A percentile compares a stretch with the other conserved stretches of the same genome.
Evolutionary conservation across 2,888 invertebrate species (phyloP).

Genomic region (Drosophila flavopinicola): DNA sequence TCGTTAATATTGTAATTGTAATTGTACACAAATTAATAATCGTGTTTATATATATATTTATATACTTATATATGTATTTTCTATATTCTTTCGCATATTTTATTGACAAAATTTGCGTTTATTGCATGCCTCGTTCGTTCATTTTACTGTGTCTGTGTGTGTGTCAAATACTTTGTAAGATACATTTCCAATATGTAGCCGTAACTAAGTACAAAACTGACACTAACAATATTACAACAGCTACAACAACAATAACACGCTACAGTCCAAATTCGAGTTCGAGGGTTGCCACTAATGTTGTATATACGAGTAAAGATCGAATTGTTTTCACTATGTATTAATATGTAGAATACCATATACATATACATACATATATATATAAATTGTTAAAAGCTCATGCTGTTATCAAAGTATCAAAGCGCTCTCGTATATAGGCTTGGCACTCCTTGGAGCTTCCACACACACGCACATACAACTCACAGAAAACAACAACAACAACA

Average conservation of each 20-base stretch:
- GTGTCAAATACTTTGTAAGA: slow-evolving; percentile 82
- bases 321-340: too few species aligned
- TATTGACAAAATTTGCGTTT: slow-evolving; percentile 66
- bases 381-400: too few species aligned
- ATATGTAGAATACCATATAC: too few species aligned
- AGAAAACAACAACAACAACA: slow-evolving; percentile 15
- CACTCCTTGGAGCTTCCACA: slow-evolving; percentile 15
- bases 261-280: neutral
- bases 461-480: neutral
- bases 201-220: slow-evolving; percentile 17
- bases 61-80: slow-evolving; percentile 70
- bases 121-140: slow-evolving; percentile 76
- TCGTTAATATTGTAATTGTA: slow-evolving; percentile 18
- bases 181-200: slow-evolving; percentile 68
- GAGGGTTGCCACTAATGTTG: neutral
- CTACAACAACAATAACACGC: slow-evolving; percentile 15
- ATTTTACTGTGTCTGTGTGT: slow-evolving; percentile 78
- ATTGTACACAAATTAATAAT: slow-evolving; percentile 34
- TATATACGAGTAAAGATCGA: neutral
- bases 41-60: slow-evolving; percentile 59
- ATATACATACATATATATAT: too few species aligned
- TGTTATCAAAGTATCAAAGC: neutral
- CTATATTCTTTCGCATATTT: slow-evolving; percentile 63
- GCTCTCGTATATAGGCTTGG: slow-evolving; percentile 5
- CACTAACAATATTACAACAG: slow-evolving; percentile 3